Evolutionary conservation across 2,888 invertebrate species (phyloP).

Genomic region (Steinernema carpocapsae): DNA sequence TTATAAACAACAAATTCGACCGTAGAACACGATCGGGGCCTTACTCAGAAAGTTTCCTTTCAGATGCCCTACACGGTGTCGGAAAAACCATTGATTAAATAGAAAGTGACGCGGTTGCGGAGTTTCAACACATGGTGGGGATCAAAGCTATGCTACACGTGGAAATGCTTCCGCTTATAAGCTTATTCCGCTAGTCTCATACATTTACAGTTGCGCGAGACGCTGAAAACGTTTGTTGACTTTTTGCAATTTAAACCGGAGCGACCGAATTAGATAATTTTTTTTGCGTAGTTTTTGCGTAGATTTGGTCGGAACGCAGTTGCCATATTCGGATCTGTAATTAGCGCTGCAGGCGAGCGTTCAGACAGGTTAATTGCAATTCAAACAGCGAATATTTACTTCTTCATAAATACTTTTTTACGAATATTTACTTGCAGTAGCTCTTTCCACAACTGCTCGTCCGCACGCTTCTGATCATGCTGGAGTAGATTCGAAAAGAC

Average conservation of each 20-base stretch:
- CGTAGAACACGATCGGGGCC: not conserved
- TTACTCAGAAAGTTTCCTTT: not conserved
- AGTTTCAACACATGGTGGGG: not conserved
- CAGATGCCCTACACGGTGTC: not conserved
- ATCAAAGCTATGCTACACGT: constrained; percentile 23
- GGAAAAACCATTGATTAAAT: constrained; percentile 6
- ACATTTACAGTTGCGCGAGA: not conserved
- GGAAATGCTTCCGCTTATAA: not conserved
- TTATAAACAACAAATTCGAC: not conserved
- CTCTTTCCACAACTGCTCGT: not conserved
- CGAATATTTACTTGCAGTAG: not conserved
- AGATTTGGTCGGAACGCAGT: too few relatives aligned
- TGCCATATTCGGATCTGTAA: too few relatives aligned
- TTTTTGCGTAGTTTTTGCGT: too few relatives aligned
- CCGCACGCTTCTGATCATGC: not conserved
- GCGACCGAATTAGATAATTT: not conserved
- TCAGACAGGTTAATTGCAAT: too few relatives aligned
- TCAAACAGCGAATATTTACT: too few relatives aligned
- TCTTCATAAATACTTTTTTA: too few relatives aligned
- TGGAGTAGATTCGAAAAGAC: constrained; percentile 7
- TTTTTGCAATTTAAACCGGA: not conserved
- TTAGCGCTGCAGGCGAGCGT: too few relatives aligned
- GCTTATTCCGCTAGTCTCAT: constrained; percentile 1
- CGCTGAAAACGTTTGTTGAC: not conserved
- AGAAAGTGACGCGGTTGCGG: not conserved